phyloP scores from a whole-genome alignment of 2,113 vertebrate species.

The rat (Rattus norvegicus) region GRCr8 NC_086025.1:128594501-128595000 shows the following conservation, averaged over 20 bases:
- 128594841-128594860: not conserved
- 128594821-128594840: not conserved
- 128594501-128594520: not conserved
- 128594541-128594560: constrained; percentile 14
- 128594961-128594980: too few species aligned
- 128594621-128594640: too few species aligned
- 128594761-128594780: not conserved
- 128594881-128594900: not conserved
- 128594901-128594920: constrained; percentile 8
- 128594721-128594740: not conserved
- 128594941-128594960: constrained; percentile 2
- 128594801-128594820: not conserved
- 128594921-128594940: constrained; percentile 23
- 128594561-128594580: not conserved
- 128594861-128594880: not conserved
- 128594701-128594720: not conserved
- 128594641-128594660: not conserved
- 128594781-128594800: not conserved
- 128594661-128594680: not conserved
- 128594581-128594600: not conserved
- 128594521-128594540: not conserved
- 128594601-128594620: not conserved
- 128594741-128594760: too few species aligned
- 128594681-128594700: not conserved
- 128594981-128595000: too few species aligned